Percentiles rank a stretch among this genome's conserved stretches.
These are phyloP conservation scores for Mactra quadrangularis DNA, from an alignment of 1,140 invertebrate species.

Conservation along the genomic window DNA sequence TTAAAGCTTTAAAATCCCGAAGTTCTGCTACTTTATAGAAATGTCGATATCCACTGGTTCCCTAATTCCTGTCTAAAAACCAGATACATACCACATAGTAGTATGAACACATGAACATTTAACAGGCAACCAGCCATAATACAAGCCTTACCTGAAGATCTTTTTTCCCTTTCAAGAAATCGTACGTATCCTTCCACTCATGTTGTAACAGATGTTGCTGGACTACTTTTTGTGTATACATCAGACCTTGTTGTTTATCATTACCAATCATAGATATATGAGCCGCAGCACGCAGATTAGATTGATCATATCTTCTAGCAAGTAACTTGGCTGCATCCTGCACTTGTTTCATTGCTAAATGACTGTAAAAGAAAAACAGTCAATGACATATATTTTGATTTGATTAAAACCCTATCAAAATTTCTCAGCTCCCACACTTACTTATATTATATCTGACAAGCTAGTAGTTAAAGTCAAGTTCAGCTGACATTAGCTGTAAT, in stretches of 20 bases:
- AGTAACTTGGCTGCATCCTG: conserved; percentile 78
- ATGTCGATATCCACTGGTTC: too few species aligned
- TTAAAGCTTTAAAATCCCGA: too few species aligned
- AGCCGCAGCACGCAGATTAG: conserved; percentile 75
- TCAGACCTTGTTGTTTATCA: conserved; percentile 75
- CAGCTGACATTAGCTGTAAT: too few species aligned
- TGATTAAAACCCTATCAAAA: too few species aligned
- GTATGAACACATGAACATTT: too few species aligned
- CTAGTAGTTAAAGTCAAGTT: too few species aligned
- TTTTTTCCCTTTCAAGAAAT: conserved; percentile 72
- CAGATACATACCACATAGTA: too few species aligned
- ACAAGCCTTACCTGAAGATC: conserved; percentile 68
- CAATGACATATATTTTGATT: conserved; percentile 2
- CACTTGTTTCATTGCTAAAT: conserved; percentile 79
- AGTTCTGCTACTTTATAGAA: too few species aligned
- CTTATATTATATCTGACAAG: not conserved
- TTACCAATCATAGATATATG: conserved; percentile 77
- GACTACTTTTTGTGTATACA: conserved; percentile 74
- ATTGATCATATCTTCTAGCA: conserved; percentile 74
- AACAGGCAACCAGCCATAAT: too few species aligned
- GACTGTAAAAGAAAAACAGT: conserved; percentile 69
- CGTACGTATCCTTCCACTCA: conserved; percentile 83
- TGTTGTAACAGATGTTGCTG: conserved; percentile 82
- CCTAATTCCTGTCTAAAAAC: too few species aligned
- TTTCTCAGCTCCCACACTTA: not conserved